Base-by-base conservation (phyloP, 2,113 vertebrate species). In the Plectropomus leopardus region DNA sequence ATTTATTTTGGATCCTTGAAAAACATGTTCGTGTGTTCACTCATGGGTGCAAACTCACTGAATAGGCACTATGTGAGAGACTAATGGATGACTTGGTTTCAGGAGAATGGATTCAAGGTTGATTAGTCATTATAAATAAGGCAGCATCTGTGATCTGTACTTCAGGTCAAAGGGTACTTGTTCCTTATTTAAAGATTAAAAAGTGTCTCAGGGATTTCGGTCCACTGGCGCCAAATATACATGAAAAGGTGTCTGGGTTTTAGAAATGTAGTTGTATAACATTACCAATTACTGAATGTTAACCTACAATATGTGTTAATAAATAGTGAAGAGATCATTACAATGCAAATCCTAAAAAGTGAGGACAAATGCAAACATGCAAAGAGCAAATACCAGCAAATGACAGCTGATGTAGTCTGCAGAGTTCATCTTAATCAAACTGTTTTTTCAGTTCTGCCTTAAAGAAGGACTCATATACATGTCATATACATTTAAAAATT, bases 31-130 rank as follows among this genome's bases (percentile, higher is more conserved):
- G 24, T 36, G 2, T 21, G 16, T 32, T 65, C 63, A 64, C 40
- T n/a, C 23, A 40, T 60, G 21, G 69, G 54, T 72, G 40, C 24
- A 82, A 75, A 61, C 42, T 71, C 48, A 24, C 48, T 72, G 16
- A 72, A 59, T 59, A 32, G 59, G 36, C 66, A 67, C 7, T 11
- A 7, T 16, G 40, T 71, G 30, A 14, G 15, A 10, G 14, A 59
- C 42, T 64, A 57, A 83, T 57, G 55, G 58, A 69, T 68, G 51
- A 66, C 48, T 36, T 67, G 14, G 19, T 66, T 77, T 53, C n/a
- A 36, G 19, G 15, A 47, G 48, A 24, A 19, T 28, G 11, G 51
- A 42, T 67, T 83, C 40, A 76, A 77, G 72, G 51, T 51, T 83
- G 28, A 42, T 61, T 28, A 48, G 16, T 21, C n/a, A 26, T 68